Conservation (phyloP, 2,797 vertebrate species). For the Sparus aurata region DNA sequence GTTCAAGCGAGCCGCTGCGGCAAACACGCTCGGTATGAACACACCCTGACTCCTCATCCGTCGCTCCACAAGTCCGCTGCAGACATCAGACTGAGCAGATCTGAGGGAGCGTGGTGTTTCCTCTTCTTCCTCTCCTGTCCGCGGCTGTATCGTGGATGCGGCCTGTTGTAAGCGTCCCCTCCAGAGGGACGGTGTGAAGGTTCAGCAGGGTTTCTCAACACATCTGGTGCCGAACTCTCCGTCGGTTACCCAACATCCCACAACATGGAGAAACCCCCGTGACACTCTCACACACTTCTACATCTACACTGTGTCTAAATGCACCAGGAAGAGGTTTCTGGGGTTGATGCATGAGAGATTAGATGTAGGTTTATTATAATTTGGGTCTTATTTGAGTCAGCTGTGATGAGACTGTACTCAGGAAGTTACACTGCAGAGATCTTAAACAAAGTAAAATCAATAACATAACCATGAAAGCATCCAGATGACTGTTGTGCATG, state of each 20-base stretch:
- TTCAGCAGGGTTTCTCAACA: conserved; percentile 65
- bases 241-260: conserved; percentile 50
- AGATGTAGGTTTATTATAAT: no score
- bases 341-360: background rate
- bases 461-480: no score
- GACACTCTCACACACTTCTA: conserved; percentile 35
- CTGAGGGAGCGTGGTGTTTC: background rate
- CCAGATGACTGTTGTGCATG: no score
- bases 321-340: background rate
- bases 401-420: no score
- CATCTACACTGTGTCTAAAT: background rate
- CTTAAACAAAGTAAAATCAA: no score
- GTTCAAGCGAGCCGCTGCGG: conserved; percentile 15
- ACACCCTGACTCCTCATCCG: conserved; percentile 12
- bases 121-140: background rate
- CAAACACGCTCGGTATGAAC: conserved; percentile 1
- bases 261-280: conserved; percentile 26
- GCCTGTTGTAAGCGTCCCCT: conserved; percentile 41
- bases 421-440: no score
- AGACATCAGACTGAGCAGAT: conserved; percentile 11
- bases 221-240: conserved; percentile 38
- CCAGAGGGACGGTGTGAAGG: conserved; percentile 51
- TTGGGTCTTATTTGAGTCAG: no score
- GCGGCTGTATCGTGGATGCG: conserved; percentile 9
- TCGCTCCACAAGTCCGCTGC: background rate